These are phyloP conservation scores for Phasianus colchicus DNA, from an alignment of 2,113 vertebrate genomes.

Conservation along the genomic window DNA sequence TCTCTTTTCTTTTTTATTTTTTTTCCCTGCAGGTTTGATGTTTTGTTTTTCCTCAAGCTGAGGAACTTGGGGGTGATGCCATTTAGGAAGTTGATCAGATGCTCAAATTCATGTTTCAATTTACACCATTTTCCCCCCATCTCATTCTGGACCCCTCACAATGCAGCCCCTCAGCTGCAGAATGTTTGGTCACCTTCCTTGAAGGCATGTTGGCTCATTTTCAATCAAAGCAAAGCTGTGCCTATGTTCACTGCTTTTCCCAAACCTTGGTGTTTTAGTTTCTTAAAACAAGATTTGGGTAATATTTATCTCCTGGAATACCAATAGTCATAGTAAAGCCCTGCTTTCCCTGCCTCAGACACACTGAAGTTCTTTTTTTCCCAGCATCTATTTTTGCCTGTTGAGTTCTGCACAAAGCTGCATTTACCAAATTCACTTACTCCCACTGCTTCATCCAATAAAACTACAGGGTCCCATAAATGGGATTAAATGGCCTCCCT, in stretches of 20 bases:
- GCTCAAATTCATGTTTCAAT: not conserved
- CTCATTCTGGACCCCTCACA: not conserved
- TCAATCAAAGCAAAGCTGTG: not conserved
- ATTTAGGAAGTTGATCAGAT: accelerated
- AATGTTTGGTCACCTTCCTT: not conserved
- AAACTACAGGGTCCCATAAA: conserved; percentile 24
- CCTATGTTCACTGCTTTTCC: not conserved
- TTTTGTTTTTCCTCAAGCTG: not conserved
- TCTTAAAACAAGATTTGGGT: not conserved
- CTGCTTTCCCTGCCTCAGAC: not conserved
- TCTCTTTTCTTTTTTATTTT: not conserved
- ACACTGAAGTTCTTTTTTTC: not conserved
- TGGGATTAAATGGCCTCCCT: conserved; percentile 14
- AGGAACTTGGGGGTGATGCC: not conserved
- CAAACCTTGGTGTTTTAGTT: not conserved
- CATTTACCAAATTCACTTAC: not conserved
- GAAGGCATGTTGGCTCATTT: not conserved
- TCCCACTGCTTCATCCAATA: conserved; percentile 4
- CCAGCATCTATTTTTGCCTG: not conserved
- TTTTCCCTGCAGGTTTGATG: not conserved
- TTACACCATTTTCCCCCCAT: accelerated
- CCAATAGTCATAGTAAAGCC: not conserved
- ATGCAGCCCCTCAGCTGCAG: accelerated
- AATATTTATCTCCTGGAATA: not conserved
- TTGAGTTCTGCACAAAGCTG: not conserved